A percentile compares a stretch with the other conserved stretches of the same genome.
phyloP scores from a whole-genome alignment of 2,797 vertebrate species.

The Falco naumanni region DNA sequence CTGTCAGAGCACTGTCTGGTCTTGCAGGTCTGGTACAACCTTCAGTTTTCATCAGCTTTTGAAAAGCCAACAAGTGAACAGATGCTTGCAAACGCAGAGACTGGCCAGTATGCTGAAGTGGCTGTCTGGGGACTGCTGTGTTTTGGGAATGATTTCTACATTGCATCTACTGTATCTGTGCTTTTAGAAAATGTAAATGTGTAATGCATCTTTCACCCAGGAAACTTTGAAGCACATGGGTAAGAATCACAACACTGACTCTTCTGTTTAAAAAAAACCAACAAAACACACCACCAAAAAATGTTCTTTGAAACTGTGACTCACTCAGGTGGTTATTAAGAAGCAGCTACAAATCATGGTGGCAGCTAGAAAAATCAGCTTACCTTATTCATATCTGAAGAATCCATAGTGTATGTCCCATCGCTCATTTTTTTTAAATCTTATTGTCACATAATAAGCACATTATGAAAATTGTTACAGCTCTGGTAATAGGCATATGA shows the following conservation, averaged over 20 bases:
- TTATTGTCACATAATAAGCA: not conserved
- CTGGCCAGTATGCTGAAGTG: not conserved
- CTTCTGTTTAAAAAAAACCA: not conserved
- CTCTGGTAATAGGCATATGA: not conserved
- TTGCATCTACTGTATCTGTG: not conserved
- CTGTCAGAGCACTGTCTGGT: not conserved
- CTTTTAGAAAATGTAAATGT: not conserved
- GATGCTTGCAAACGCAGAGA: not conserved
- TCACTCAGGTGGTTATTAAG: not conserved
- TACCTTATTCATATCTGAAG: not conserved
- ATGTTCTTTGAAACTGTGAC: not conserved
- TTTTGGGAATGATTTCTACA: not conserved
- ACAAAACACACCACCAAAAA: not conserved
- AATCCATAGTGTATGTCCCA: not conserved
- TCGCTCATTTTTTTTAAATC: not conserved
- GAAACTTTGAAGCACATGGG: not conserved
- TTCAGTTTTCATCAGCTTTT: not conserved
- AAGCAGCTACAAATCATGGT: not conserved
- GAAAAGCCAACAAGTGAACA: not conserved
- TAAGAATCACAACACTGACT: not conserved
- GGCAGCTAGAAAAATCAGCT: not conserved
- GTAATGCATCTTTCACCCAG: not conserved
- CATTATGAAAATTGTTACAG: not conserved
- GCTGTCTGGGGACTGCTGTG: fast-evolving
- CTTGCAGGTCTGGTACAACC: not conserved